phyloP scores from a whole-genome alignment of 2,797 vertebrate genomes.

The Tarsius wallacei region DNA sequence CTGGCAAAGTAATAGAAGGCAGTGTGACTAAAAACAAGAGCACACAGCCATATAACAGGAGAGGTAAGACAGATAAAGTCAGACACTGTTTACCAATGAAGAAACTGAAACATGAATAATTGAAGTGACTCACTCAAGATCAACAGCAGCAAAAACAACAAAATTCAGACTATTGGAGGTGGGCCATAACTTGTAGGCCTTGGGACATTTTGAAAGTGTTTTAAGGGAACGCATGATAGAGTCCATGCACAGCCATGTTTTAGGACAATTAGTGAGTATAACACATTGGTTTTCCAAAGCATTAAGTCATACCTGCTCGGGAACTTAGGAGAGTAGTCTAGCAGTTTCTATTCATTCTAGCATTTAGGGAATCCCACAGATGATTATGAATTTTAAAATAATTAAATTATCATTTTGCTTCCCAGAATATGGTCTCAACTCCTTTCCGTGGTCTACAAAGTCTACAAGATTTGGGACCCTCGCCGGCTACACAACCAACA shows the following conservation, averaged over 20 bases:
- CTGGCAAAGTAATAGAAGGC: neutral
- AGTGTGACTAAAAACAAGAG: neutral
- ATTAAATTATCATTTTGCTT: neutral
- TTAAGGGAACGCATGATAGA: neutral
- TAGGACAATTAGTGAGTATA: neutral
- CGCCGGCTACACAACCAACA: neutral
- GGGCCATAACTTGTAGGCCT: neutral
- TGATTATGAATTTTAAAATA: neutral
- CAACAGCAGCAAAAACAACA: neutral
- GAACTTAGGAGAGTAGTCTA: neutral
- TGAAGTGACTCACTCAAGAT: neutral
- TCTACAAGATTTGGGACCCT: neutral
- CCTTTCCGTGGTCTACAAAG: neutral
- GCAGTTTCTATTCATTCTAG: neutral
- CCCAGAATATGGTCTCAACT: neutral
- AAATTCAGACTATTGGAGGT: neutral
- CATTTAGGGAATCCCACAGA: neutral
- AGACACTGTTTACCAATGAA: neutral
- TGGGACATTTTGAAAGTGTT: neutral
- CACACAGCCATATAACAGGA: neutral
- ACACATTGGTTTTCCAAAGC: neutral
- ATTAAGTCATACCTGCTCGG: neutral
- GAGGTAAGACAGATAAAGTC: neutral
- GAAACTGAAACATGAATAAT: neutral
- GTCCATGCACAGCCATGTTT: neutral